phyloP scores from a whole-genome alignment of 1,140 invertebrate species.

The Euwallacea similis region DNA sequence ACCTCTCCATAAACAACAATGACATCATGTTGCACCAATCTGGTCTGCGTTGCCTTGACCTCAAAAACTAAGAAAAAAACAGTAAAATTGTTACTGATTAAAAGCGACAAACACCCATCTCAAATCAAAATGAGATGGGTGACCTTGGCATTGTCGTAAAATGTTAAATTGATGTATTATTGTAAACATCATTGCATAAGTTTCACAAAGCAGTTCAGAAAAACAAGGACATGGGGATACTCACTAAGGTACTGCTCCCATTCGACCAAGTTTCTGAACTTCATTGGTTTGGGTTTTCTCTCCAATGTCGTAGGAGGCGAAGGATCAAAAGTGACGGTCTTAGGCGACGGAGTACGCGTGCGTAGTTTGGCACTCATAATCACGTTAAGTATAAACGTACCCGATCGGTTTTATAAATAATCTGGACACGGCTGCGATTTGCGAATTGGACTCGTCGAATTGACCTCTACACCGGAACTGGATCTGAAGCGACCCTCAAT shows the following conservation, averaged over 20 bases:
- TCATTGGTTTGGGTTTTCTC: conserved; percentile 36
- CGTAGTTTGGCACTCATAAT: conserved; percentile 49
- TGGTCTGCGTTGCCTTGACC: too few species aligned
- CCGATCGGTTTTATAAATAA: conserved; percentile 29
- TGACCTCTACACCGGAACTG: neutral
- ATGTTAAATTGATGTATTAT: too few species aligned
- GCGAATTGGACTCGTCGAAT: neutral
- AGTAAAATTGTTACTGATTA: too few species aligned
- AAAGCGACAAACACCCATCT: too few species aligned
- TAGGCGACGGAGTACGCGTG: conserved; percentile 52
- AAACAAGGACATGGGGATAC: conserved; percentile 29
- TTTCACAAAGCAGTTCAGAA: too few species aligned
- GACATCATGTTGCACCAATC: too few species aligned
- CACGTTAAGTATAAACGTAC: conserved; percentile 8
- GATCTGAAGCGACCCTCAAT: neutral
- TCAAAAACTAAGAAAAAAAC: too few species aligned
- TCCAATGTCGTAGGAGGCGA: conserved; percentile 47
- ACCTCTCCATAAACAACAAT: too few species aligned
- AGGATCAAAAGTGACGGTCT: conserved; percentile 53
- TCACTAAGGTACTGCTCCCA: conserved; percentile 53
- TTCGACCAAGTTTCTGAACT: conserved; percentile 44
- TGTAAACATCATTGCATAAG: too few species aligned
- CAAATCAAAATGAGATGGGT: too few species aligned
- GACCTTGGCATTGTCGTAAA: too few species aligned
- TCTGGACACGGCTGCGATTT: conserved; percentile 6